Percentiles rank a stretch among this genome's conserved stretches.
These are phyloP conservation scores for Scaptomyza cyrtandrae DNA, from an alignment of 2,888 invertebrate genomes.

Conservation along the genomic window DNA sequence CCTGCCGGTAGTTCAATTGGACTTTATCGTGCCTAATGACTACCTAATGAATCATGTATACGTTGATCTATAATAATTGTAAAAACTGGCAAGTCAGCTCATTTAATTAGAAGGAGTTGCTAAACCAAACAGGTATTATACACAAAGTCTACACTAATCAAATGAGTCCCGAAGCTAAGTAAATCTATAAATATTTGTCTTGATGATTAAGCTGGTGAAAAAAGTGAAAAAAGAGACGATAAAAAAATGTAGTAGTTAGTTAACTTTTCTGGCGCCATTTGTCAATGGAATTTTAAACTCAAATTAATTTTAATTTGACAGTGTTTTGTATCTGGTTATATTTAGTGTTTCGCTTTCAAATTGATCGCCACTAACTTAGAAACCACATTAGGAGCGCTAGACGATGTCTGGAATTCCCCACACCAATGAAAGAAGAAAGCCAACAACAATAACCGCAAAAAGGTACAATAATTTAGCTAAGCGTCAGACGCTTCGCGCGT, in stretches of 20 bases:
- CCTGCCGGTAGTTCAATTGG: background rate
- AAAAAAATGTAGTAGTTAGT: background rate
- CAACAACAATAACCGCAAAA: conserved; percentile 30
- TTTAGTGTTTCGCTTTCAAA: conserved; percentile 34
- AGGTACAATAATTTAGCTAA: conserved; percentile 41
- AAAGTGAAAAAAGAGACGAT: conserved; percentile 10
- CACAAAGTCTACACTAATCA: conserved; percentile 9
- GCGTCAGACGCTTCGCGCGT: conserved; percentile 51
- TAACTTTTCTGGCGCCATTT: conserved; percentile 46
- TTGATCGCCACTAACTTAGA: conserved; percentile 32
- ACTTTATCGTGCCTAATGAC: conserved; percentile 13
- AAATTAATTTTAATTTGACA: conserved; percentile 57
- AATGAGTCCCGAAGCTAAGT: background rate
- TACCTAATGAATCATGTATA: conserved; percentile 38
- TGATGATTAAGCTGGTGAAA: conserved; percentile 1
- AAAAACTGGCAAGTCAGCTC: background rate
- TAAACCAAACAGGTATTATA: background rate
- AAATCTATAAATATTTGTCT: conserved; percentile 10
- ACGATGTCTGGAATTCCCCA: conserved; percentile 71
- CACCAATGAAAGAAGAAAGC: conserved; percentile 58
- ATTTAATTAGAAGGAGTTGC: background rate
- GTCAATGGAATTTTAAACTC: conserved; percentile 58
- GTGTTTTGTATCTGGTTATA: conserved; percentile 22
- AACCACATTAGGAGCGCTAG: conserved; percentile 43
- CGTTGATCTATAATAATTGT: conserved; percentile 16